These are phyloP conservation scores for Prenolepis imparis DNA, from an alignment of 2,888 invertebrate genomes.

Conservation along the genomic window DNA sequence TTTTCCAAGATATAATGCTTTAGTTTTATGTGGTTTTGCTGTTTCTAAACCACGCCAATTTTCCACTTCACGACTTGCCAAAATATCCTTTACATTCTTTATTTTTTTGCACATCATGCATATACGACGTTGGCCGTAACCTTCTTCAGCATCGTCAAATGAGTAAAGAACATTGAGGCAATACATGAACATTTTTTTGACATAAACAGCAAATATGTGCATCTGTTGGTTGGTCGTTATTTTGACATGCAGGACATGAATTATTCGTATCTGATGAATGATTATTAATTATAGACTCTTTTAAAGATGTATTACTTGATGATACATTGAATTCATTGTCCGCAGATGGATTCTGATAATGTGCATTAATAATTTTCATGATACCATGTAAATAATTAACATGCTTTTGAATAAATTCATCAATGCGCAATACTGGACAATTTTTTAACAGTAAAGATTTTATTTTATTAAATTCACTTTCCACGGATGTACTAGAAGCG, in stretches of 20 bases:
- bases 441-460: too few relatives aligned
- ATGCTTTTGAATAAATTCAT: slow-evolving; percentile 28
- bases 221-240: slow-evolving; percentile 11
- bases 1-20: slow-evolving; percentile 1
- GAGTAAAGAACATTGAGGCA: slow-evolving; percentile 21
- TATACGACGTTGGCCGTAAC: slow-evolving; percentile 25
- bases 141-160: slow-evolving; percentile 15
- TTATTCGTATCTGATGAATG: too few relatives aligned
- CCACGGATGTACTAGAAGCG: too few relatives aligned
- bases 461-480: too few relatives aligned
- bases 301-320: not conserved
- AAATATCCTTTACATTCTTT: slow-evolving; percentile 20
- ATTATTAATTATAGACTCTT: not conserved
- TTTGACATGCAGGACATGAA: slow-evolving; percentile 44
- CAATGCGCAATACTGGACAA: slow-evolving; percentile 22
- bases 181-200: slow-evolving; percentile 33
- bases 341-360: not conserved
- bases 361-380: slow-evolving; percentile 21
- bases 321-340: not conserved
- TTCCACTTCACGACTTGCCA: slow-evolving; percentile 28
- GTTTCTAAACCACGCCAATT: too few relatives aligned
- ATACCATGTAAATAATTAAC: too few relatives aligned
- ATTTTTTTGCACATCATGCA: slow-evolving; percentile 42
- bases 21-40: not conserved
- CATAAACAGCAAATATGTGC: slow-evolving; percentile 43